Evolutionary conservation across 2,113 vertebrate genomes (phyloP), one percentile per base, ranked within the genome.

Genomic region (Anas platyrhynchos): DNA sequence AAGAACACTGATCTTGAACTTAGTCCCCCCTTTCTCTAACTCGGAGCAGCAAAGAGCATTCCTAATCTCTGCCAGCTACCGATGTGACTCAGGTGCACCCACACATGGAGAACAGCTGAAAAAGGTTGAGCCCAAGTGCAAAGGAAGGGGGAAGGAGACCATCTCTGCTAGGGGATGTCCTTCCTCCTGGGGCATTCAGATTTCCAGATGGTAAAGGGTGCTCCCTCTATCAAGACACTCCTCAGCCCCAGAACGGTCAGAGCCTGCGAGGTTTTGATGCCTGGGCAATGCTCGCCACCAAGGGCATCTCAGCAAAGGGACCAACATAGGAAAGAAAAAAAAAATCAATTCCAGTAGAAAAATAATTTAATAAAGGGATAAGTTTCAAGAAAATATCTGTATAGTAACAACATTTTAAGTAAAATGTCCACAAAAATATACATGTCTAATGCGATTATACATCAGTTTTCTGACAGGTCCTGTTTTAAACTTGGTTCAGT

Each of bases 321-420:
- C 48, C 92, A 95, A 97, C 91, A 94, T 2, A 97, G 94, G 97
- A 98, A 95, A 96, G 86, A 92, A 95, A 92, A 94, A 95, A 95
- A 22, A 97, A 98, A 97, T 97, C 89, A 89, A 86, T 97, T 96
- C 94, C 97, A 97, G 97, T 96, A 97, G 91, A 98, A 97, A 98
- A 97, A 95, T 97, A 97, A 92, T 98, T 98, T 98, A 97, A 98
- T 98, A 98, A 98, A 99, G 98, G 98, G 98, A 98, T 96, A 98
- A 98, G 96, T 97, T 97, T 98, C 97, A 98, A 98, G 98, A 98
- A 98, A 98, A 99, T 98, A 98, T 98, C 94, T 97, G 98, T 98
- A 86, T 98, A 98, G 97, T 98, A 97, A 97, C 98, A 98, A 98
- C 97, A 98, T 97, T 97, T 98, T 98, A 98, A 98, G 98, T 96